These are phyloP conservation scores for Cotesia glomerata DNA, from an alignment of 1,140 invertebrate genomes.

Conservation along the genomic window DNA sequence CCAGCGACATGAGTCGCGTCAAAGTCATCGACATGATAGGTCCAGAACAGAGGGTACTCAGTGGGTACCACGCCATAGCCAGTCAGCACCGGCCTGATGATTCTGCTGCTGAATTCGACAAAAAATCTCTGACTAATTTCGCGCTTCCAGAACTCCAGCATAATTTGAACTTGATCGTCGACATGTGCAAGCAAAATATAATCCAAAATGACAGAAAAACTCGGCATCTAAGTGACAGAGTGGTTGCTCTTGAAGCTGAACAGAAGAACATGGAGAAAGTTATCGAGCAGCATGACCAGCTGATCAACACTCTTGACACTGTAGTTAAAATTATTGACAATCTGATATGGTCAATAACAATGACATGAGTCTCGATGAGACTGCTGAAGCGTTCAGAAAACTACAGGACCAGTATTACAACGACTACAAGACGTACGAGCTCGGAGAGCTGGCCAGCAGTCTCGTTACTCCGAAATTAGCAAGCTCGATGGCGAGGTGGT, in stretches of 20 bases:
- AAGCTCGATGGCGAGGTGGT: slow-evolving; percentile 74
- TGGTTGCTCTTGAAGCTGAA: slow-evolving; percentile 82
- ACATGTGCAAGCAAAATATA: slow-evolving; percentile 95
- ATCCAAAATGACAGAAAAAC: slow-evolving; percentile 85
- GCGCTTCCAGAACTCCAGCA: slow-evolving; percentile 87
- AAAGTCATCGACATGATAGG: slow-evolving; percentile 99
- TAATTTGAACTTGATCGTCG: slow-evolving; percentile 90
- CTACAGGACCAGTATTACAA: slow-evolving; percentile 72
- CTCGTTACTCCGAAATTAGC: slow-evolving; percentile 74
- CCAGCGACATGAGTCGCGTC: slow-evolving; percentile 77
- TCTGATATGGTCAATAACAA: slow-evolving; percentile 67
- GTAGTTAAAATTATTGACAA: slow-evolving; percentile 75
- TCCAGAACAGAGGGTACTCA: slow-evolving; percentile 89
- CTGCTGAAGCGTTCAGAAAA: slow-evolving; percentile 75
- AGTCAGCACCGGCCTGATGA: slow-evolving; percentile 69
- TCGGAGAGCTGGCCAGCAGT: slow-evolving; percentile 71
- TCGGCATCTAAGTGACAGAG: slow-evolving; percentile 77
- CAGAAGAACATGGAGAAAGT: slow-evolving; percentile 73
- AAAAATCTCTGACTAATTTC: slow-evolving; percentile 70
- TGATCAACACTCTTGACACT: slow-evolving; percentile 76
- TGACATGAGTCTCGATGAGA: slow-evolving; percentile 74
- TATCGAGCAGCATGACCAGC: slow-evolving; percentile 76
- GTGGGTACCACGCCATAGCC: slow-evolving; percentile 90
- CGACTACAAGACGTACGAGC: slow-evolving; percentile 71
- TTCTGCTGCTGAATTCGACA: slow-evolving; percentile 60